Evolutionary conservation across 2,113 vertebrate genomes (phyloP).

Genomic region (Chitala chitala): DNA sequence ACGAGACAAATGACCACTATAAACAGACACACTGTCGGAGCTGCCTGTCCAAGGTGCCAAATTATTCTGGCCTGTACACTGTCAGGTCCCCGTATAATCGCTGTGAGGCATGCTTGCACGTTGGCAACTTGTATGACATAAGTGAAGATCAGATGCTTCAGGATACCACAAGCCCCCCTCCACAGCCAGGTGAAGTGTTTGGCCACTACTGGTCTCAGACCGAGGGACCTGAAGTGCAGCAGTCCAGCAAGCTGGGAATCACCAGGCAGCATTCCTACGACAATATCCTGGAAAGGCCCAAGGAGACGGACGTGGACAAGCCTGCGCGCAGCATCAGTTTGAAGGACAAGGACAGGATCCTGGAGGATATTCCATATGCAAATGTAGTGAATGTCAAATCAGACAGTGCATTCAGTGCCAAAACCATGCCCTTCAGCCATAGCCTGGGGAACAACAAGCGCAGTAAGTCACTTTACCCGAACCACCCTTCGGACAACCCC

Average conservation of each 20-base stretch:
- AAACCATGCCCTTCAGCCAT: slow-evolving; percentile 74
- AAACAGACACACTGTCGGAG: slow-evolving; percentile 83
- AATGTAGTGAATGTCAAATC: slow-evolving; percentile 84
- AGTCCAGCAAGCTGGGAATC: slow-evolving; percentile 71
- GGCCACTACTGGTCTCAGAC: slow-evolving; percentile 74
- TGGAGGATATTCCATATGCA: slow-evolving; percentile 83
- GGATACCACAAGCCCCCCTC: slow-evolving; percentile 53
- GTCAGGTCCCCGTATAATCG: slow-evolving; percentile 82
- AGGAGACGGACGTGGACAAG: slow-evolving; percentile 62
- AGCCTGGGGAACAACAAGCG: slow-evolving; percentile 80
- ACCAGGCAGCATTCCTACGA: slow-evolving; percentile 91
- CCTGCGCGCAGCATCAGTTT: slow-evolving; percentile 81
- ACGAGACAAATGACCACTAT: slow-evolving; percentile 62
- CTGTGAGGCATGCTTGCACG: slow-evolving; percentile 84
- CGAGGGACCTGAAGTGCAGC: slow-evolving; percentile 61
- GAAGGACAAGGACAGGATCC: slow-evolving; percentile 76
- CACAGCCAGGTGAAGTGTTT: slow-evolving; percentile 74
- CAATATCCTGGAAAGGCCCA: slow-evolving; percentile 78
- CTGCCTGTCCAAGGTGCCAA: slow-evolving; percentile 84
- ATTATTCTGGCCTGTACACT: slow-evolving; percentile 80
- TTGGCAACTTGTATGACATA: slow-evolving; percentile 91
- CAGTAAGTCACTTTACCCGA: slow-evolving; percentile 86
- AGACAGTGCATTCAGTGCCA: slow-evolving; percentile 77
- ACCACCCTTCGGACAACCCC: slow-evolving; percentile 81
- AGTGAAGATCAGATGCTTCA: slow-evolving; percentile 92